Conservation (phyloP, 1,140 invertebrate species). For the Helicoverpa armigera region DNA sequence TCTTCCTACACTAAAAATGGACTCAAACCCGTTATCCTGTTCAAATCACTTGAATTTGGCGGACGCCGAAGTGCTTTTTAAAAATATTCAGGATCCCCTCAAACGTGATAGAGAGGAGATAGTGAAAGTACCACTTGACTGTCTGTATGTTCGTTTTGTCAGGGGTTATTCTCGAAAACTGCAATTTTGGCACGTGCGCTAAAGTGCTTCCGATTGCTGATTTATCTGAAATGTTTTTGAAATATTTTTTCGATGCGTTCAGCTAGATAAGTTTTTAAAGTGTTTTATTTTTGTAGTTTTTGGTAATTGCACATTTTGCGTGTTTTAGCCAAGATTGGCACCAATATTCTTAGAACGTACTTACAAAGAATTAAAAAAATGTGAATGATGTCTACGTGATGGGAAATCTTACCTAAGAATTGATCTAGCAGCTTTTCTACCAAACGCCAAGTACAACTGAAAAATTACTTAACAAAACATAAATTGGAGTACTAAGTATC, state of each 20-base stretch:
- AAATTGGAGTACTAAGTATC: not conserved
- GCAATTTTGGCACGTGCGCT: slow-evolving; percentile 42
- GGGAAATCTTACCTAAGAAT: too few relatives aligned
- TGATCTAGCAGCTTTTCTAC: too few relatives aligned
- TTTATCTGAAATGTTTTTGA: not conserved
- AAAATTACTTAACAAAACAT: too few relatives aligned
- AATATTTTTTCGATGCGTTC: slow-evolving; percentile 40
- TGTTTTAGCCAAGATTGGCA: not conserved
- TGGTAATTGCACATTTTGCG: not conserved
- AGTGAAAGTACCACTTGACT: slow-evolving; percentile 42
- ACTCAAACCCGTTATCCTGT: slow-evolving; percentile 25
- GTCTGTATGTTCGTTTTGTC: slow-evolving; percentile 40
- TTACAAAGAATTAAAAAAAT: too few relatives aligned
- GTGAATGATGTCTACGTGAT: too few relatives aligned
- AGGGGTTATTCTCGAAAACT: slow-evolving; percentile 33
- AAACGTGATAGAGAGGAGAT: slow-evolving; percentile 48
- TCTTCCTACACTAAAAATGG: slow-evolving; percentile 11
- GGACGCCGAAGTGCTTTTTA: slow-evolving; percentile 31
- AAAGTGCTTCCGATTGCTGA: slow-evolving; percentile 38
- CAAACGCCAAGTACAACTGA: too few relatives aligned
- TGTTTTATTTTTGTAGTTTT: not conserved
- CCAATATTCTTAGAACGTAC: too few relatives aligned
- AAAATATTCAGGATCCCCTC: slow-evolving; percentile 9
- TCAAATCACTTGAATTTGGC: slow-evolving; percentile 10
- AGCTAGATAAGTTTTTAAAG: slow-evolving; percentile 10